Conservation (phyloP, 2,113 vertebrate species). For the Marmota monax region DNA sequence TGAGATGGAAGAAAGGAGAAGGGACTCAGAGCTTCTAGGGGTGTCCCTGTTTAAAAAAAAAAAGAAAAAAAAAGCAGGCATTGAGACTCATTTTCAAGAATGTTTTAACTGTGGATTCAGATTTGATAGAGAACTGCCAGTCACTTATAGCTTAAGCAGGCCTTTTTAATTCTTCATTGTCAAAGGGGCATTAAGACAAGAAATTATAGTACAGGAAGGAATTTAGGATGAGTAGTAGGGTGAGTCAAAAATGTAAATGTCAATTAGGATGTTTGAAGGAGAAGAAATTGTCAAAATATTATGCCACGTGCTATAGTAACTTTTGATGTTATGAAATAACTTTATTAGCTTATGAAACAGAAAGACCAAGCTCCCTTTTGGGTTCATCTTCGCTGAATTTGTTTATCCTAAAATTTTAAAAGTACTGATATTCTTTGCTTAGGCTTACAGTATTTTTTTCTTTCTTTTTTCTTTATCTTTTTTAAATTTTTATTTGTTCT, state of each 20-base stretch:
- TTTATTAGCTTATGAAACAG: background rate
- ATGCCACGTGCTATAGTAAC: constrained; percentile 51
- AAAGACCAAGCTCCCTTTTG: constrained; percentile 55
- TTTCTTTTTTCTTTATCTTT: background rate
- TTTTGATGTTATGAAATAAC: constrained; percentile 50
- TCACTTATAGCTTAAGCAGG: constrained; percentile 81
- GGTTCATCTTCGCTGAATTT: constrained; percentile 67
- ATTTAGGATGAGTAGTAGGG: constrained; percentile 46
- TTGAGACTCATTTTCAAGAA: constrained; percentile 69
- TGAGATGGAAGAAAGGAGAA: background rate
- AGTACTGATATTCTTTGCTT: background rate
- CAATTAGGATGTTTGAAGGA: constrained; percentile 76
- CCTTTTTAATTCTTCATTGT: constrained; percentile 82
- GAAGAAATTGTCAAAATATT: constrained; percentile 73
- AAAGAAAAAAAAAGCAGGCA: background rate
- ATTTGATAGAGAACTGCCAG: constrained; percentile 80
- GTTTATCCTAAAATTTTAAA: constrained; percentile 61
- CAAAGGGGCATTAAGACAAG: constrained; percentile 70
- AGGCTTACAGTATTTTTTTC: background rate
- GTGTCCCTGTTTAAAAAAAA: background rate
- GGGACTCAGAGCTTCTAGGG: background rate
- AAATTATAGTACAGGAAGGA: constrained; percentile 58
- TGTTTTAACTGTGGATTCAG: constrained; percentile 74
- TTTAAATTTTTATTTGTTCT: no score
- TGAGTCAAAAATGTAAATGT: constrained; percentile 52